Conservation (phyloP, 2,797 vertebrate genomes). For the Sebastes vulpes region DNA sequence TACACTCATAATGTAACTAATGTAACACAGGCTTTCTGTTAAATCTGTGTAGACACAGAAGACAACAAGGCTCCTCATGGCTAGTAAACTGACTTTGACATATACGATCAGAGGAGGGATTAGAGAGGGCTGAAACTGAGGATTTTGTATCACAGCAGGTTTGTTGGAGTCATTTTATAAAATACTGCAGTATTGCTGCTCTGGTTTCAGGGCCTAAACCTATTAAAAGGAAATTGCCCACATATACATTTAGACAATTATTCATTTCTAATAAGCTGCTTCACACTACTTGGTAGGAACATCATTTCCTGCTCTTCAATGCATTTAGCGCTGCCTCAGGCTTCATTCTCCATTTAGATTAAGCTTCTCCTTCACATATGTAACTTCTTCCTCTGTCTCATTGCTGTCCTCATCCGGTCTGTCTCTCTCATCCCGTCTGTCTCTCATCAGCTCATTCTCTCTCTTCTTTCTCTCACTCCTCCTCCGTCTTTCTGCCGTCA, state of each 20-base stretch:
- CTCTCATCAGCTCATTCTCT: not conserved
- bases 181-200: not conserved
- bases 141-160: not conserved
- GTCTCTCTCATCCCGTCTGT: not conserved
- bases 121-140: not conserved
- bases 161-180: slow-evolving; percentile 4
- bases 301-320: slow-evolving; percentile 68
- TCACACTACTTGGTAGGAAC: slow-evolving; percentile 54
- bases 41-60: not conserved
- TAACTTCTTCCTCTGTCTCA: slow-evolving; percentile 35
- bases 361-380: slow-evolving; percentile 31
- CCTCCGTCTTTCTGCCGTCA: not conserved
- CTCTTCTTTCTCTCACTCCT: not conserved
- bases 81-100: not conserved
- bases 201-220: not conserved
- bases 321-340: slow-evolving; percentile 50
- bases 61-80: not conserved
- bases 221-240: slow-evolving; percentile 34
- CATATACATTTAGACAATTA: slow-evolving; percentile 52
- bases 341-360: slow-evolving; percentile 47
- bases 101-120: not conserved
- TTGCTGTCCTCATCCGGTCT: not conserved
- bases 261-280: slow-evolving; percentile 71
- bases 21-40: not conserved
- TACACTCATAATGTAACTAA: not conserved